Conservation (phyloP, 2,888 invertebrate genomes). For the Aproaerema taeniolella region DNA sequence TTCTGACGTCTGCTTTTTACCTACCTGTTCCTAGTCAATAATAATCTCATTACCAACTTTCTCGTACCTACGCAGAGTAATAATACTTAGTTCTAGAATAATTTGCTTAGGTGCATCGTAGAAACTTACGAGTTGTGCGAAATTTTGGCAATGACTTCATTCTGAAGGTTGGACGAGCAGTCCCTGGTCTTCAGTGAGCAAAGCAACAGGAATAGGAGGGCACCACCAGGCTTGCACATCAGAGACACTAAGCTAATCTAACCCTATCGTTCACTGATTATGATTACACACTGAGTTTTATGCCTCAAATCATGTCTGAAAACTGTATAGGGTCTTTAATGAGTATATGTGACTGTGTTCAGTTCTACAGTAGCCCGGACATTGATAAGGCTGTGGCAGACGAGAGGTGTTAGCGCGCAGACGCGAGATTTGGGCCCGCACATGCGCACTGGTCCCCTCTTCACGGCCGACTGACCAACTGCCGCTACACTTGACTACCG, state of each 20-base stretch:
- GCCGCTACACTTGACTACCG: slow-evolving; percentile 25
- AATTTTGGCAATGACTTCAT: slow-evolving; percentile 56
- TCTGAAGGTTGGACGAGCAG: slow-evolving; percentile 60
- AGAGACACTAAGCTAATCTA: slow-evolving; percentile 45
- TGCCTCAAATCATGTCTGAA: too few relatives aligned
- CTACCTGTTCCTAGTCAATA: too few relatives aligned
- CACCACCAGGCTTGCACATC: slow-evolving; percentile 62
- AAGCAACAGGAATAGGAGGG: slow-evolving; percentile 48
- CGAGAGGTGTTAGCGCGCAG: slow-evolving; percentile 35
- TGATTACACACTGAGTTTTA: too few relatives aligned
- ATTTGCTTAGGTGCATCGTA: too few relatives aligned
- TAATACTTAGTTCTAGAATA: too few relatives aligned
- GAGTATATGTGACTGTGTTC: too few relatives aligned
- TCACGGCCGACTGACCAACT: slow-evolving; percentile 27
- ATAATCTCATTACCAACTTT: too few relatives aligned
- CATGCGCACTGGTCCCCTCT: slow-evolving; percentile 49
- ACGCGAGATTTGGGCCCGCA: slow-evolving; percentile 35
- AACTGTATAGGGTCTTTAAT: too few relatives aligned
- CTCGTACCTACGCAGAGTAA: too few relatives aligned
- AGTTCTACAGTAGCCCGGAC: too few relatives aligned
- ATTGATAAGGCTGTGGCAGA: slow-evolving; percentile 15
- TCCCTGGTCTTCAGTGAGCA: slow-evolving; percentile 62
- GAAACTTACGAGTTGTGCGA: slow-evolving; percentile 66
- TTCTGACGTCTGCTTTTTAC: too few relatives aligned
- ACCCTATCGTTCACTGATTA: slow-evolving; percentile 16